These are phyloP conservation scores for Drosophila teissieri DNA, from an alignment of 1,140 invertebrate genomes.

Conservation along the genomic window DNA sequence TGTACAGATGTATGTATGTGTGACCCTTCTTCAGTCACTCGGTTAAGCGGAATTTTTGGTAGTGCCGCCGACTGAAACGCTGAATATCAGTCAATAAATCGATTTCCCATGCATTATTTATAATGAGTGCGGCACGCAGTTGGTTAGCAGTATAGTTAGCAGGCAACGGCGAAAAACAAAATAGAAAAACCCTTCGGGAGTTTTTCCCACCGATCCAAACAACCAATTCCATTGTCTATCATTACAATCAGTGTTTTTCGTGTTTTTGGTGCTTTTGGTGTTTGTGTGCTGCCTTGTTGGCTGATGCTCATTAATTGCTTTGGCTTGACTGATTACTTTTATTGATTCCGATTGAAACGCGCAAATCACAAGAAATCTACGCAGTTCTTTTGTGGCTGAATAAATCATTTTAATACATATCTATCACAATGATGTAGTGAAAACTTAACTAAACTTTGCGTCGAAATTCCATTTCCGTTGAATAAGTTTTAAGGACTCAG, in stretches of 20 bases:
- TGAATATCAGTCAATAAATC: conserved; percentile 78
- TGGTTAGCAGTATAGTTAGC: conserved; percentile 44
- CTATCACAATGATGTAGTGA: neutral
- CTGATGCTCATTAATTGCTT: conserved; percentile 62
- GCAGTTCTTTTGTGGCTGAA: conserved; percentile 27
- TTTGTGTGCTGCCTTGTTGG: conserved; percentile 33
- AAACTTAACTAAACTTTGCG: neutral
- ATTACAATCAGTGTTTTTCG: conserved; percentile 37
- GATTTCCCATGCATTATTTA: conserved; percentile 74
- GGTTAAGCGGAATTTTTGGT: conserved; percentile 41
- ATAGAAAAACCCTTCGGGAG: conserved; percentile 13
- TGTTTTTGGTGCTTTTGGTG: neutral
- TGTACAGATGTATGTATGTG: neutral
- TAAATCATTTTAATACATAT: neutral
- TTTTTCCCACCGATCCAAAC: neutral
- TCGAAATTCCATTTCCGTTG: neutral
- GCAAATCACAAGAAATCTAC: conserved; percentile 16
- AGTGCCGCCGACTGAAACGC: conserved; percentile 26
- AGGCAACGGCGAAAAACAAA: conserved; percentile 8
- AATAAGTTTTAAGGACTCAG: neutral
- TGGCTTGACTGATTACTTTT: conserved; percentile 67
- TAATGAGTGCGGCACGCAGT: conserved; percentile 62
- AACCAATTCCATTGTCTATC: conserved; percentile 1
- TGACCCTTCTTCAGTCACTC: conserved; percentile 9
- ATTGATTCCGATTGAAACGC: conserved; percentile 55